phyloP scores from a whole-genome alignment of 2,888 invertebrate genomes.

The Trichopria drosophilae region DNA sequence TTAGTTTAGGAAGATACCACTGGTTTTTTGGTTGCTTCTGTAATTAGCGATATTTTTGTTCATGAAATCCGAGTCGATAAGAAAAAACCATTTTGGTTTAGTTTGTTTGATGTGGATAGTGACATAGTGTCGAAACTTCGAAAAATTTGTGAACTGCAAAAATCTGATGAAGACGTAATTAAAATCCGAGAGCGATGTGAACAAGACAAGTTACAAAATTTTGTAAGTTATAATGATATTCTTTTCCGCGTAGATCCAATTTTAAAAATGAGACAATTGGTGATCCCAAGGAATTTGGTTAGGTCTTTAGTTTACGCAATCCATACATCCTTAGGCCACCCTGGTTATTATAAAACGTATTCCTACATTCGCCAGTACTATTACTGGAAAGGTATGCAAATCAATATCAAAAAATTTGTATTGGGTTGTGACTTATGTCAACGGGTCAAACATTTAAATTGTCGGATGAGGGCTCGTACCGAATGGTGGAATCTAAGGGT shows the following conservation, averaged over 20 bases:
- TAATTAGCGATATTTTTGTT: no score
- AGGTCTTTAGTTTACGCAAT: background rate
- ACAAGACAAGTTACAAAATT: background rate
- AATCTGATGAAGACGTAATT: no score
- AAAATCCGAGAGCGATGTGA: no score
- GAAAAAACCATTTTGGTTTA: no score
- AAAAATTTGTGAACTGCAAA: no score
- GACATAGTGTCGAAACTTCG: no score
- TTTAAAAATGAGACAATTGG: background rate
- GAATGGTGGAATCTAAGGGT: background rate
- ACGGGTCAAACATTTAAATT: constrained; percentile 14
- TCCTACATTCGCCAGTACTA: background rate
- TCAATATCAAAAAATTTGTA: background rate
- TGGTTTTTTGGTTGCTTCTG: background rate
- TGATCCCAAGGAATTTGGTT: no score
- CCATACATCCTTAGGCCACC: background rate
- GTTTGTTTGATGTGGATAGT: no score
- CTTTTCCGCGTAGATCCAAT: background rate
- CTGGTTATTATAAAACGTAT: background rate
- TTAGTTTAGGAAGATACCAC: constrained; percentile 1
- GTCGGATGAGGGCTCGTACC: constrained; percentile 8
- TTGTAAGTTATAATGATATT: background rate
- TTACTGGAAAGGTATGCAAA: background rate
- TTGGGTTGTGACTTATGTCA: constrained; percentile 28
- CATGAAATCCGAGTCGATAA: no score